phyloP scores from a whole-genome alignment of 2,797 vertebrate genomes.

The Leptodactylus fallax region DNA sequence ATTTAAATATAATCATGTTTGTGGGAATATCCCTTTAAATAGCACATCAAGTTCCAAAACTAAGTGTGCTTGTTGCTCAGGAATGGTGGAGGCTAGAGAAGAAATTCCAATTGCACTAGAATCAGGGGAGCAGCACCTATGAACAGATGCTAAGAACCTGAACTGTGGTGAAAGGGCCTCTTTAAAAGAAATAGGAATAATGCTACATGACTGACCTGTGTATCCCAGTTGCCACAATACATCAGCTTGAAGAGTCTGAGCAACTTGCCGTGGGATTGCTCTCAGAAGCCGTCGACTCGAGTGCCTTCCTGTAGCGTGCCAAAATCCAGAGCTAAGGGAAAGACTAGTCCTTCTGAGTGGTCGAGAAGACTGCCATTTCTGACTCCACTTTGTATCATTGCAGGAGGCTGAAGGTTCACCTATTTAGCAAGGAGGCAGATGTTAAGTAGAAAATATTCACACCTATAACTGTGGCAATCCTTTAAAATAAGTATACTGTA shows the following conservation, averaged over 20 bases:
- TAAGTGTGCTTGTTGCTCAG: too few relatives aligned
- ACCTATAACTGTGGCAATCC: background rate
- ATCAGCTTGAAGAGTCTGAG: slow-evolving; percentile 96
- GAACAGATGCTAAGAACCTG: too few relatives aligned
- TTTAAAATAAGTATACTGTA: too few relatives aligned
- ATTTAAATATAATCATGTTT: too few relatives aligned
- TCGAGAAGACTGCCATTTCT: slow-evolving; percentile 95
- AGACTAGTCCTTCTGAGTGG: slow-evolving; percentile 91
- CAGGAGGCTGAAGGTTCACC: slow-evolving; percentile 82
- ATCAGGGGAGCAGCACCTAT: too few relatives aligned
- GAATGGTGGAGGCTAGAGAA: too few relatives aligned
- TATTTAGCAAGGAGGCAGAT: background rate
- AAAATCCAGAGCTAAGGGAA: slow-evolving; percentile 93
- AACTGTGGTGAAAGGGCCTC: too few relatives aligned
- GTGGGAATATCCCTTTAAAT: too few relatives aligned
- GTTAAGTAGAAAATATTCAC: background rate
- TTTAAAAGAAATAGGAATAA: too few relatives aligned
- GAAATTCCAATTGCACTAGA: too few relatives aligned
- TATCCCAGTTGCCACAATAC: slow-evolving; percentile 98
- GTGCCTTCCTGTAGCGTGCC: slow-evolving; percentile 96
- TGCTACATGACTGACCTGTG: slow-evolving; percentile 79
- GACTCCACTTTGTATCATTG: slow-evolving; percentile 88
- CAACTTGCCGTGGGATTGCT: slow-evolving; percentile 95
- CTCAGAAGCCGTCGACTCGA: slow-evolving; percentile 92
- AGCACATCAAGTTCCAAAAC: too few relatives aligned